Evolutionary conservation across 1,140 invertebrate species (phyloP).

Genomic region (Drosophila neocordata): DNA sequence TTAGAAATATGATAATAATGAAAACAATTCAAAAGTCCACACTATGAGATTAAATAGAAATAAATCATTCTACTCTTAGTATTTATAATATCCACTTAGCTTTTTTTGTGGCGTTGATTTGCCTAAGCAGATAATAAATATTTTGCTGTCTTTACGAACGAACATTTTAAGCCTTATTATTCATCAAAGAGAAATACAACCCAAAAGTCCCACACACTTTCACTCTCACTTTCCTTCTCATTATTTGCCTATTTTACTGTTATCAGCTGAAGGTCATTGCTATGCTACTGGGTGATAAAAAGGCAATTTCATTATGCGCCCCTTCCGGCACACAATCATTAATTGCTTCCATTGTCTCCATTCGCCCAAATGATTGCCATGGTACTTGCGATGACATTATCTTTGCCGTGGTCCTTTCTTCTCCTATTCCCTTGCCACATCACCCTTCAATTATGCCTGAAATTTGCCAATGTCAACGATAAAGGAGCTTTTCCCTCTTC

Average conservation of each 20-base stretch:
- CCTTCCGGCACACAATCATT: neutral
- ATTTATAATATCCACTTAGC: no score
- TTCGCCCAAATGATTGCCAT: conserved; percentile 11
- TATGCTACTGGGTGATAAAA: conserved; percentile 1
- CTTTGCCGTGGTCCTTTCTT: neutral
- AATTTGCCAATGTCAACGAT: conserved; percentile 39
- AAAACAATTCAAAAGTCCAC: no score
- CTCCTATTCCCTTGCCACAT: neutral
- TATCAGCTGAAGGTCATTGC: conserved; percentile 16
- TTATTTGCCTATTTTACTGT: neutral
- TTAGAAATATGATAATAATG: no score
- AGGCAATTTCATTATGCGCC: neutral
- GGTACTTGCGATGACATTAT: conserved; percentile 18
- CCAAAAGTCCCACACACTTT: neutral
- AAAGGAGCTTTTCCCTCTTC: conserved; percentile 18
- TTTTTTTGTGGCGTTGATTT: no score
- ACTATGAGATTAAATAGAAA: no score
- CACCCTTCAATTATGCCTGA: conserved; percentile 46
- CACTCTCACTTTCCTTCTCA: neutral
- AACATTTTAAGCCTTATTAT: neutral
- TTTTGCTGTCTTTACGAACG: no score
- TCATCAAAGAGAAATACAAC: no score
- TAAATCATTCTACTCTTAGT: no score
- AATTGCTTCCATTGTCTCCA: conserved; percentile 22
- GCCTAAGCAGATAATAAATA: no score